Conservation (phyloP, 2,113 vertebrate species). For the human (Homo sapiens) region GRCh38 chr12:69059501-69060000, state of each 20-base stretch:
- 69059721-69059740: constrained; percentile 32
- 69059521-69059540: neutral
- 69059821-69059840: neutral
- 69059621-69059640: neutral
- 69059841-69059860: neutral
- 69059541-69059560: neutral
- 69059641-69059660: neutral
- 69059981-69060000: neutral
- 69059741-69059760: neutral
- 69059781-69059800: neutral
- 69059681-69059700: neutral
- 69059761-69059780: neutral
- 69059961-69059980: neutral
- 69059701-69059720: constrained; percentile 36
- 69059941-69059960: neutral
- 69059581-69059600: no score
- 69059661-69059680: neutral
- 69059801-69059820: neutral
- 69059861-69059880: neutral
- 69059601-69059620: neutral
- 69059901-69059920: neutral
- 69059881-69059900: neutral
- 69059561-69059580: neutral
- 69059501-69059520: neutral
- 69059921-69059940: neutral